Evolutionary conservation across 2,888 invertebrate species (phyloP).

Genomic region (Aspidiotus rigidus): DNA sequence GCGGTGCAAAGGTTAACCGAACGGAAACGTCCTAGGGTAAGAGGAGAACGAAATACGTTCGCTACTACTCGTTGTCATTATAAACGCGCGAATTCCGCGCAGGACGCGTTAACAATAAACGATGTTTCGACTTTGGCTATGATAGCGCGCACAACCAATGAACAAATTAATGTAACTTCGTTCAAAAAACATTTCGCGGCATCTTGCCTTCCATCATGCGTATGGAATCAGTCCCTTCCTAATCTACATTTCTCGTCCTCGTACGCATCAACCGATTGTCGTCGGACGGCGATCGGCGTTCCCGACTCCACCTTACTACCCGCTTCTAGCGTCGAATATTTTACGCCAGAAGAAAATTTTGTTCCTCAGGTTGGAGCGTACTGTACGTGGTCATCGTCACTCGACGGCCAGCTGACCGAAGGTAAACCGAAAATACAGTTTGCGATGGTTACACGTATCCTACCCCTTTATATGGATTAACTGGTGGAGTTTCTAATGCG

Average conservation of each 20-base stretch:
- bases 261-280: background rate
- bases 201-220: slow-evolving; percentile 25
- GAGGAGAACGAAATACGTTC: background rate
- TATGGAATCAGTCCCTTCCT: slow-evolving; percentile 28
- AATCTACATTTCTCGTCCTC: slow-evolving; percentile 20
- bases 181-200: slow-evolving; percentile 28
- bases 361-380: slow-evolving; percentile 23
- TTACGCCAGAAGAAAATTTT: slow-evolving; percentile 26
- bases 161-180: slow-evolving; percentile 14
- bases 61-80: background rate
- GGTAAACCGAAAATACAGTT: slow-evolving; percentile 14
- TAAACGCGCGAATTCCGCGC: background rate
- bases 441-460: background rate
- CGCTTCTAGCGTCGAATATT: slow-evolving; percentile 28
- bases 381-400: slow-evolving; percentile 24
- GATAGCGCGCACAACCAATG: background rate
- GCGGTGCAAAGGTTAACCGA: background rate
- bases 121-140: background rate
- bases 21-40: background rate
- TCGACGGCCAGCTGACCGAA: slow-evolving; percentile 16
- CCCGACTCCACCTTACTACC: background rate
- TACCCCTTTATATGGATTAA: slow-evolving; percentile 7
- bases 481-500: slow-evolving; percentile 9
- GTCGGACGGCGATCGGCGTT: background rate
- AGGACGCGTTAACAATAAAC: background rate